Conservation (phyloP, 1,140 invertebrate species). For the Achroia grisella region DNA sequence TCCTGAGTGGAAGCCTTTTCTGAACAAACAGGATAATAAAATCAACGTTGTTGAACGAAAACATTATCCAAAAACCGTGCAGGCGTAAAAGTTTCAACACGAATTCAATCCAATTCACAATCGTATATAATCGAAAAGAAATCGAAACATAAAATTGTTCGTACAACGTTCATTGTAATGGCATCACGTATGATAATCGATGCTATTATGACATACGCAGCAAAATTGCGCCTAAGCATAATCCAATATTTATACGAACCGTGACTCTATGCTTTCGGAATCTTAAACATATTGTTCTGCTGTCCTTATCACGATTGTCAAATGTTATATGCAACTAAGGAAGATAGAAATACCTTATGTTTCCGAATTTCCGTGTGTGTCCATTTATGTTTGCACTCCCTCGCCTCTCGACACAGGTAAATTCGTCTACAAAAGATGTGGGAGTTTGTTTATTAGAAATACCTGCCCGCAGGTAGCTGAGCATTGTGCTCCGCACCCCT, state of each 20-base stretch:
- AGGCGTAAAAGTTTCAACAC: slow-evolving; percentile 50
- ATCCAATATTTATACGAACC: slow-evolving; percentile 69
- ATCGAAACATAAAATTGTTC: slow-evolving; percentile 50
- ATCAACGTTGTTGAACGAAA: slow-evolving; percentile 26
- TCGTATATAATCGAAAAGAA: slow-evolving; percentile 53
- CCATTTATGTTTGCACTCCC: slow-evolving; percentile 56
- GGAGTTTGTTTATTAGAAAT: slow-evolving; percentile 63
- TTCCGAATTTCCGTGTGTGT: slow-evolving; percentile 30
- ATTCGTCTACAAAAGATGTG: slow-evolving; percentile 58
- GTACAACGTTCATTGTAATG: slow-evolving; percentile 59
- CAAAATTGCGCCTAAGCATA: slow-evolving; percentile 69
- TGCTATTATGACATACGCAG: slow-evolving; percentile 68
- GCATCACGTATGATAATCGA: slow-evolving; percentile 70
- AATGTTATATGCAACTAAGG: slow-evolving; percentile 6
- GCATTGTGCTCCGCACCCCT: slow-evolving; percentile 45
- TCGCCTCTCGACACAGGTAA: slow-evolving; percentile 56
- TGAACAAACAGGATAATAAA: slow-evolving; percentile 43
- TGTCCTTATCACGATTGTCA: slow-evolving; percentile 22
- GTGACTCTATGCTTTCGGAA: slow-evolving; percentile 38
- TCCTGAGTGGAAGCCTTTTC: slow-evolving; percentile 4
- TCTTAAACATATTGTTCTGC: slow-evolving; percentile 24
- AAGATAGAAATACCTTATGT: slow-evolving; percentile 8
- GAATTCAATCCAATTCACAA: slow-evolving; percentile 46
- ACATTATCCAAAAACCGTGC: slow-evolving; percentile 44
- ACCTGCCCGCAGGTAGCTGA: slow-evolving; percentile 58